Evolutionary conservation across 2,797 vertebrate species (phyloP).

Genomic region (Lycodopsis pacificus): DNA sequence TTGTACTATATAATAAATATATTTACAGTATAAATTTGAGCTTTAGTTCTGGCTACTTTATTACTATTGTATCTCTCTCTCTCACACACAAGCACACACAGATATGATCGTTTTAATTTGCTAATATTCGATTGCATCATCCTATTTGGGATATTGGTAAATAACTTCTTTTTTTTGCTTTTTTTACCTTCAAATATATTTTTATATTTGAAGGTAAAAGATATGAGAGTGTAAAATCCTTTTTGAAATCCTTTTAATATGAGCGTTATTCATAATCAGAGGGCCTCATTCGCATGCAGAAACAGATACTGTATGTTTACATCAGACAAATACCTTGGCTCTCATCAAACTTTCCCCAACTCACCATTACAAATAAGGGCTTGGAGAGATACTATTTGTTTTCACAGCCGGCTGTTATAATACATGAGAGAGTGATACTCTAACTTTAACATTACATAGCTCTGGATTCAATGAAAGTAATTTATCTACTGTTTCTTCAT

Average conservation of each 20-base stretch:
- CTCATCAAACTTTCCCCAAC: conserved; percentile 43
- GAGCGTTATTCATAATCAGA: conserved; percentile 11
- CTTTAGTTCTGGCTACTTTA: not conserved
- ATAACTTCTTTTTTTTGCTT: not conserved
- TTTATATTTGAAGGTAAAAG: not conserved
- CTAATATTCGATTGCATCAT: not conserved
- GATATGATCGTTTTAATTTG: not conserved
- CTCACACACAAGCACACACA: not conserved
- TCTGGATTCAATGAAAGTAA: conserved; percentile 54
- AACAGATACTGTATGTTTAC: conserved; percentile 26
- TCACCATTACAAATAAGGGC: conserved; percentile 58
- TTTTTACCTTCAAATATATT: not conserved
- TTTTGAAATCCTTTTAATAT: not conserved
- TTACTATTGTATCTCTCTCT: not conserved
- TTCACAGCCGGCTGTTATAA: conserved; percentile 46
- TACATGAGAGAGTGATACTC: conserved; percentile 48
- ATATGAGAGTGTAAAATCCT: not conserved
- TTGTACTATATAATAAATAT: not conserved
- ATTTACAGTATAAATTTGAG: not conserved
- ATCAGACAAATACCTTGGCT: conserved; percentile 52
- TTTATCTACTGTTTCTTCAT: conserved; percentile 39
- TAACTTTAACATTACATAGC: conserved; percentile 47
- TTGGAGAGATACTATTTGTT: conserved; percentile 52
- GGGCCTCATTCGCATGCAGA: conserved; percentile 3
- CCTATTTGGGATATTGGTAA: not conserved